Percentiles rank a stretch among this genome's conserved stretches.
phyloP scores from a whole-genome alignment of 2,113 vertebrate genomes.

The Sinocyclocheilus anophthalmus region DNA sequence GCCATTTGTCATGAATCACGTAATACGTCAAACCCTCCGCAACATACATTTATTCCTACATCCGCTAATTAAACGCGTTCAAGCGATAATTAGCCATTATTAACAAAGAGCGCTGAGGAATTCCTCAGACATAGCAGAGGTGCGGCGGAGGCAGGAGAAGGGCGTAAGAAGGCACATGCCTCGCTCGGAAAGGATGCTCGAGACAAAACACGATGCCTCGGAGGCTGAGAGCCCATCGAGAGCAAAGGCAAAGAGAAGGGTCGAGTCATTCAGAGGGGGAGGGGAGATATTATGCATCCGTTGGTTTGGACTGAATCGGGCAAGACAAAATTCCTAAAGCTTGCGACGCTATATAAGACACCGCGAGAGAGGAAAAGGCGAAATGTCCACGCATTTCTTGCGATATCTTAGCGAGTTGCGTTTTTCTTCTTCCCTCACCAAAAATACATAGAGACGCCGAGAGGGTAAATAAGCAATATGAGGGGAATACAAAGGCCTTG shows the following conservation, averaged over 20 bases:
- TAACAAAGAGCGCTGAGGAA: conserved; percentile 52
- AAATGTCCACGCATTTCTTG: conserved; percentile 12
- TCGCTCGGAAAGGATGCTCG: conserved; percentile 68
- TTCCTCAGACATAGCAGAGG: conserved; percentile 59
- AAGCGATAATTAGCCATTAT: background rate
- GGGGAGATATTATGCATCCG: conserved; percentile 72
- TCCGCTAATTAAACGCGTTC: conserved; percentile 5
- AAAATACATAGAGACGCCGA: conserved; percentile 34
- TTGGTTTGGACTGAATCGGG: conserved; percentile 74
- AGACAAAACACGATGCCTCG: conserved; percentile 80
- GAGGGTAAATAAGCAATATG: conserved; percentile 40
- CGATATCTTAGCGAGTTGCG: background rate
- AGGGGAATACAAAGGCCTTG: conserved; percentile 36
- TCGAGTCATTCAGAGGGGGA: conserved; percentile 74
- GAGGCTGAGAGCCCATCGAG: conserved; percentile 73
- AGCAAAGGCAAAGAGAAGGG: conserved; percentile 68
- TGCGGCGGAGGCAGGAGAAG: conserved; percentile 58
- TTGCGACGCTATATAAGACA: conserved; percentile 68
- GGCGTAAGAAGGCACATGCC: conserved; percentile 56
- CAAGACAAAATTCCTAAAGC: conserved; percentile 75
- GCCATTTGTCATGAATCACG: background rate
- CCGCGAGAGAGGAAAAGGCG: conserved; percentile 64
- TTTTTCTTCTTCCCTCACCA: background rate
- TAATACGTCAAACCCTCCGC: background rate
- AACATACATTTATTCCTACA: conserved; percentile 4